These are phyloP conservation scores for Psammodynastes pulverulentus DNA, from an alignment of 2,113 vertebrate genomes.

Conservation along the genomic window DNA sequence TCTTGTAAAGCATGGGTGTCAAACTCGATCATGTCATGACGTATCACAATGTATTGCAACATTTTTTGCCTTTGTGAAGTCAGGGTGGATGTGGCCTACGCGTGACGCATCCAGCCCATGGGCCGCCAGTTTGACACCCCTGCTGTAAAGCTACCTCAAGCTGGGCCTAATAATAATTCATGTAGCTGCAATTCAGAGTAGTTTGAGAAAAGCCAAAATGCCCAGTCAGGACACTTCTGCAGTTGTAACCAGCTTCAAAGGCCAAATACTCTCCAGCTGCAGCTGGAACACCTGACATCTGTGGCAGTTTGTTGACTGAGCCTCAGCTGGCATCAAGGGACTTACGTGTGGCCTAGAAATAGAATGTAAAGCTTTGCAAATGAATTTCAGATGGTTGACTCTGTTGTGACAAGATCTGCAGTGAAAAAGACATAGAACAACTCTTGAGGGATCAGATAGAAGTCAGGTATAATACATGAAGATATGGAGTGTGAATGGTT, in stretches of 20 bases:
- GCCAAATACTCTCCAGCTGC: neutral
- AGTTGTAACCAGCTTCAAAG: neutral
- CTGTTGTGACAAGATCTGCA: neutral
- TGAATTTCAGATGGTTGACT: neutral
- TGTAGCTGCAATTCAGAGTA: neutral
- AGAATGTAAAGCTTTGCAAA: rapidly evolving
- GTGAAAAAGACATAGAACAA: slow-evolving; percentile 6
- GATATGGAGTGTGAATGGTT: neutral
- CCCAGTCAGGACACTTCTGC: neutral
- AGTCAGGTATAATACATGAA: neutral
- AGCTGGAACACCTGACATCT: slow-evolving; percentile 9
- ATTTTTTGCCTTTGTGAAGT: no score
- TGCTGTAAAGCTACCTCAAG: neutral
- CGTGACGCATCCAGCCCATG: rapidly evolving
- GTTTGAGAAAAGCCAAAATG: neutral
- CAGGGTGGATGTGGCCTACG: no score
- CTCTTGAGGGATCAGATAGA: neutral
- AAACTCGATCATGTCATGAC: no score
- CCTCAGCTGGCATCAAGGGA: neutral
- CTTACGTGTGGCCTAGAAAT: neutral
- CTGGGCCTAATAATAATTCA: neutral
- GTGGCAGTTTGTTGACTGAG: neutral
- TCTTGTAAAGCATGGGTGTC: neutral
- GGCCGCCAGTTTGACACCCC: no score
- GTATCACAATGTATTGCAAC: no score